Conservation (phyloP, 2,888 invertebrate species). For the Cylloceria caligata region DNA sequence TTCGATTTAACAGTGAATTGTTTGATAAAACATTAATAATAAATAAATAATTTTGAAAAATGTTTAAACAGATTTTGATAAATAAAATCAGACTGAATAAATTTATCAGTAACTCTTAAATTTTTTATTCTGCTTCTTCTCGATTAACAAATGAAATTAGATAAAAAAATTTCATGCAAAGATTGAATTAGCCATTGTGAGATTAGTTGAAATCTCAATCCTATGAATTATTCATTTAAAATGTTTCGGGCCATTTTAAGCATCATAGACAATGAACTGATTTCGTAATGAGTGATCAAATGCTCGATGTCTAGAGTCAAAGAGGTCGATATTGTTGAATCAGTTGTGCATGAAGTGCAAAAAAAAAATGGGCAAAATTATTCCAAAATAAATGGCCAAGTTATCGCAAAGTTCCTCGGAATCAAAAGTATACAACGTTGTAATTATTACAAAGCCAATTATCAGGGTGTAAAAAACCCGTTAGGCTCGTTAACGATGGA, state of each 20-base stretch:
- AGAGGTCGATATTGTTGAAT: neutral
- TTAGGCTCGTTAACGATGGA: constrained; percentile 46
- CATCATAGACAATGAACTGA: no score
- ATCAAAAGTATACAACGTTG: neutral
- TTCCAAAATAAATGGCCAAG: neutral
- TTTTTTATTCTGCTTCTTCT: neutral
- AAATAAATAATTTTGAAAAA: no score
- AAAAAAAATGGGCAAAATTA: neutral
- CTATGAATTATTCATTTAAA: no score
- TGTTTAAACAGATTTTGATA: constrained; percentile 1
- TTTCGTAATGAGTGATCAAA: neutral
- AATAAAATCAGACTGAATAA: neutral
- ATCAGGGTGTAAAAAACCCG: constrained; percentile 1
- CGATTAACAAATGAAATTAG: no score
- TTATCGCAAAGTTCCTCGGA: neutral
- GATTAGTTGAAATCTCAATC: no score
- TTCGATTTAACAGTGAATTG: constrained; percentile 28
- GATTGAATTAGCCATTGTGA: no score
- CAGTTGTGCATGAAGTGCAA: neutral
- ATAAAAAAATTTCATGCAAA: no score
- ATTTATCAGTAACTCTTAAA: neutral
- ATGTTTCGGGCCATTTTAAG: no score
- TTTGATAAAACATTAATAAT: no score
- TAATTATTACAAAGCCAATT: constrained; percentile 18
- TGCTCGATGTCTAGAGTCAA: no score